These are phyloP conservation scores for Enteromius radiatus DNA, from an alignment of 2,797 vertebrate species.

Conservation along the genomic window DNA sequence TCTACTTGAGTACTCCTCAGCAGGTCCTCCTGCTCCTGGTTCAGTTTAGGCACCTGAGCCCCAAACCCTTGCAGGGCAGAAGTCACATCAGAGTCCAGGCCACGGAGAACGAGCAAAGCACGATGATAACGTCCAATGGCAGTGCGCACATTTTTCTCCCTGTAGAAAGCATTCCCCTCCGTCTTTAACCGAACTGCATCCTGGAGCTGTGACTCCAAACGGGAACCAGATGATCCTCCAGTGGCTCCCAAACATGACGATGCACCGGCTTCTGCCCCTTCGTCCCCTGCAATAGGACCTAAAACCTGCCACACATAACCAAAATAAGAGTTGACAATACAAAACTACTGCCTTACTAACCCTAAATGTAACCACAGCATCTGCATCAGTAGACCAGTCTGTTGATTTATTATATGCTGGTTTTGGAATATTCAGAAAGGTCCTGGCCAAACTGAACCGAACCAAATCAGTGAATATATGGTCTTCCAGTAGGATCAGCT, in stretches of 20 bases:
- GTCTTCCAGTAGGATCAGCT: not conserved
- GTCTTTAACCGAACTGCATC: constrained; percentile 82
- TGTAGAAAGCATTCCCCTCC: constrained; percentile 85
- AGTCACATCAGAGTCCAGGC: constrained; percentile 81
- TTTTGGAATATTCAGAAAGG: not conserved
- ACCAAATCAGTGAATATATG: not conserved
- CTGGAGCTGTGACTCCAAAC: constrained; percentile 74
- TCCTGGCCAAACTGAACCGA: not conserved
- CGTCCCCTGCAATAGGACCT: constrained; percentile 21
- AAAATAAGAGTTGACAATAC: not conserved
- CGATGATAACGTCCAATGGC: constrained; percentile 88
- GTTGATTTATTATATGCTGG: not conserved
- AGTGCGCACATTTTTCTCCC: constrained; percentile 81
- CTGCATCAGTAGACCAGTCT: not conserved
- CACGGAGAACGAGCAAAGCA: constrained; percentile 84
- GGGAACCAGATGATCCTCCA: constrained; percentile 31
- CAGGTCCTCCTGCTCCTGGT: constrained; percentile 75
- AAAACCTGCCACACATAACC: constrained; percentile 39
- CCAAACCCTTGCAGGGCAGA: constrained; percentile 78
- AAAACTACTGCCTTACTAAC: not conserved
- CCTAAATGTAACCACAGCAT: not conserved
- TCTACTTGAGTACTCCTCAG: constrained; percentile 84
- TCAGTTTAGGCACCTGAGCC: constrained; percentile 71
- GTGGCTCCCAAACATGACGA: constrained; percentile 41
- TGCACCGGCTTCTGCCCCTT: constrained; percentile 20